Conservation (phyloP, 2,113 vertebrate genomes). For the Triplophysa rosa region DNA sequence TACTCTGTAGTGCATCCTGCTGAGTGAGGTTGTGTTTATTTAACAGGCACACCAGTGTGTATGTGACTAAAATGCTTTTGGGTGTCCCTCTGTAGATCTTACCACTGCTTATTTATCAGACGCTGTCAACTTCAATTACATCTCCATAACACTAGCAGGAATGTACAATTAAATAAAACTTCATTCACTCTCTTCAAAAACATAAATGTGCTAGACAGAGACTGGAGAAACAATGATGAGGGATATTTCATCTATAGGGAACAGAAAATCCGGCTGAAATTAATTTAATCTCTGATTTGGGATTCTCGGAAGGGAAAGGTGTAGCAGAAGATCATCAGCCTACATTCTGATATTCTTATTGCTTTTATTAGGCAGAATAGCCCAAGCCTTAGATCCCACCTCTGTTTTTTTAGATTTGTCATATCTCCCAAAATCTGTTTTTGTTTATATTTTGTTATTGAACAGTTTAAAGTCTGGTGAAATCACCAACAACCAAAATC, state of each 20-base stretch:
- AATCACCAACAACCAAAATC: too few relatives aligned
- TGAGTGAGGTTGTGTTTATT: slow-evolving; percentile 15
- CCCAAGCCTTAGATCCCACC: too few relatives aligned
- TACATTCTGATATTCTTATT: neutral
- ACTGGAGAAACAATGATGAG: neutral
- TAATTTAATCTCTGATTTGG: slow-evolving; percentile 25
- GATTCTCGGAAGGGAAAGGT: neutral
- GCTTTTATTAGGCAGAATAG: neutral
- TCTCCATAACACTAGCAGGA: neutral
- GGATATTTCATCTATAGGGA: slow-evolving; percentile 1
- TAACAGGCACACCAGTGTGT: neutral
- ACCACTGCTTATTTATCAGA: slow-evolving; percentile 34
- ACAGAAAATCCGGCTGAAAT: slow-evolving; percentile 15
- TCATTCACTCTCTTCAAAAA: slow-evolving; percentile 28
- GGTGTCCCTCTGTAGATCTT: slow-evolving; percentile 18
- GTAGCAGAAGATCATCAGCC: neutral
- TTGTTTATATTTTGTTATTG: too few relatives aligned
- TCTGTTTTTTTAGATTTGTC: too few relatives aligned
- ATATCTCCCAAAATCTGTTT: too few relatives aligned
- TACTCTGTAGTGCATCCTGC: neutral
- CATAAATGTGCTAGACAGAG: neutral
- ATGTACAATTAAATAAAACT: slow-evolving; percentile 14
- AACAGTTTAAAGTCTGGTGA: too few relatives aligned
- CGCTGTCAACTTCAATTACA: slow-evolving; percentile 42
- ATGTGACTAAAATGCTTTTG: slow-evolving; percentile 8